Conservation (phyloP, 1,140 invertebrate species). For the Calliphora vicina region DNA sequence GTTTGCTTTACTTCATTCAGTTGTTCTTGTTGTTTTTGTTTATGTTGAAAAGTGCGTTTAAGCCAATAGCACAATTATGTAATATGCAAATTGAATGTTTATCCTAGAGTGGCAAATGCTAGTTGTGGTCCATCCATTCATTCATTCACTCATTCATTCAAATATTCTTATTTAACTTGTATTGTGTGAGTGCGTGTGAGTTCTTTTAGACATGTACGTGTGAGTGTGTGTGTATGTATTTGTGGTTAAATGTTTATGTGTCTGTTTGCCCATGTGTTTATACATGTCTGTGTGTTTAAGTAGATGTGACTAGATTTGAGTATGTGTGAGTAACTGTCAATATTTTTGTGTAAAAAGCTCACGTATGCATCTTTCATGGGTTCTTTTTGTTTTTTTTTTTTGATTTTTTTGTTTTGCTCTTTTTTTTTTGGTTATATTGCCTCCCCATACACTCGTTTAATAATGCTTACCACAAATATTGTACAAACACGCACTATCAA, state of each 20-base stretch:
- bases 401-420: background rate
- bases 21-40: slow-evolving; percentile 31
- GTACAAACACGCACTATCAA: background rate
- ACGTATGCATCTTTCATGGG: background rate
- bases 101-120: slow-evolving; percentile 29
- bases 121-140: background rate
- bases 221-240: background rate
- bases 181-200: no score
- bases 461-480: background rate
- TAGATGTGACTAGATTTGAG: background rate
- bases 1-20: background rate
- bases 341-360: background rate
- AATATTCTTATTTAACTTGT: background rate
- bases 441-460: background rate
- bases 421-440: background rate
- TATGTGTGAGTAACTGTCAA: background rate
- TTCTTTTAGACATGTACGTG: background rate
- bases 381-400: no score
- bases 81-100: slow-evolving; percentile 61
- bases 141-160: slow-evolving; percentile 16
- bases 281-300: background rate
- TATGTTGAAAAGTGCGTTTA: slow-evolving; percentile 39
- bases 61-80: slow-evolving; percentile 51
- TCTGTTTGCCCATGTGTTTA: background rate
- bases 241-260: background rate